Conservation (phyloP, 1,140 invertebrate species). For the Schlechtendalia chinensis region DNA sequence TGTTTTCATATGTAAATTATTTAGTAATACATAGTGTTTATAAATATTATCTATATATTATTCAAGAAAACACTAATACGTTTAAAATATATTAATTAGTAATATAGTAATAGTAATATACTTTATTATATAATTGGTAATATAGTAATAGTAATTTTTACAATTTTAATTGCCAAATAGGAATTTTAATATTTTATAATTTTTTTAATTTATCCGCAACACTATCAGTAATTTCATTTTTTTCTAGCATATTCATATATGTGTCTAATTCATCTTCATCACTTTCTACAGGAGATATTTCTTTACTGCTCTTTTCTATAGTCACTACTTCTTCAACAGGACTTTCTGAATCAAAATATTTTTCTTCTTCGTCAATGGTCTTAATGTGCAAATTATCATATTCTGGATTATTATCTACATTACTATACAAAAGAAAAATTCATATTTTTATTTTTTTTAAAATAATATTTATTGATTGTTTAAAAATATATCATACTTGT, state of each 20-base stretch:
- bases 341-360: slow-evolving; percentile 78
- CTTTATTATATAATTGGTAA: too few relatives aligned
- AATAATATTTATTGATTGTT: too few relatives aligned
- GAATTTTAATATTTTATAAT: slow-evolving; percentile 24
- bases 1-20: too few relatives aligned
- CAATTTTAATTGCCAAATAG: not conserved
- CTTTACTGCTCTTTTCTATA: slow-evolving; percentile 13
- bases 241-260: slow-evolving; percentile 51
- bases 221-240: slow-evolving; percentile 50
- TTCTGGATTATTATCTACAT: slow-evolving; percentile 72
- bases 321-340: too few relatives aligned
- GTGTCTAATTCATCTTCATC: slow-evolving; percentile 52
- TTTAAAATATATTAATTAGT: too few relatives aligned
- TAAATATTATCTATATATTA: too few relatives aligned
- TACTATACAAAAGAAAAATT: slow-evolving; percentile 55
- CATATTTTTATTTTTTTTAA: too few relatives aligned
- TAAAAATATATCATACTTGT: slow-evolving; percentile 60
- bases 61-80: too few relatives aligned
- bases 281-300: not conserved
- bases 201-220: slow-evolving; percentile 50
- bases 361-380: slow-evolving; percentile 78
- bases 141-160: too few relatives aligned
- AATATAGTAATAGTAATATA: too few relatives aligned
- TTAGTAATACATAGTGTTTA: too few relatives aligned
- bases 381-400: slow-evolving; percentile 74